Percentiles rank a stretch among this genome's conserved stretches.
Conservation (phyloP, 2,113 vertebrate species). For the Oncorhynchus tshawytscha region DNA sequence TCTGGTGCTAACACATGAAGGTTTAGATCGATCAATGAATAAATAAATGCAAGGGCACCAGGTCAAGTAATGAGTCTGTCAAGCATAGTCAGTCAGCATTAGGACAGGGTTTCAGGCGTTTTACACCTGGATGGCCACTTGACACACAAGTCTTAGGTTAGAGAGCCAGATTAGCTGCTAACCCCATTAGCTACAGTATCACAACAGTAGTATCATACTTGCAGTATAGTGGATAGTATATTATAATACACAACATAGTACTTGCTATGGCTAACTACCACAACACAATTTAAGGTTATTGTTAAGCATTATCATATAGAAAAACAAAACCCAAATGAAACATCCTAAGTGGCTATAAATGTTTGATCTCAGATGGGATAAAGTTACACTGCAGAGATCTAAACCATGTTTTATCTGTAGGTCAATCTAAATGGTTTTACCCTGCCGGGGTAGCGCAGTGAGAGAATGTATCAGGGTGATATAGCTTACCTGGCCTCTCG, state of each 20-base stretch:
- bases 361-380: background rate
- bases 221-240: too few species aligned
- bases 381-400: background rate
- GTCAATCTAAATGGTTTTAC: constrained; percentile 19
- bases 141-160: constrained; percentile 7
- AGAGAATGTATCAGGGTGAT: constrained; percentile 36
- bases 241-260: background rate
- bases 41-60: constrained; percentile 2
- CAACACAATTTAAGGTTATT: background rate
- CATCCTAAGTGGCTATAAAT: background rate
- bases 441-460: constrained; percentile 31
- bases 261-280: background rate
- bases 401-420: constrained; percentile 11
- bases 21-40: background rate
- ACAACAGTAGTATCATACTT: background rate
- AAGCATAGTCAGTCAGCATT: constrained; percentile 41
- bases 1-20: background rate
- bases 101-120: constrained; percentile 43
- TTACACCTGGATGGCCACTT: constrained; percentile 18
- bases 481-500: constrained; percentile 69
- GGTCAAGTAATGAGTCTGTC: constrained; percentile 36
- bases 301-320: too few species aligned
- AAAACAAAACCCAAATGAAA: background rate
- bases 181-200: background rate
- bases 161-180: constrained; percentile 9